Conservation (phyloP, 2,888 invertebrate genomes). For the Cheilosia scutellata region DNA sequence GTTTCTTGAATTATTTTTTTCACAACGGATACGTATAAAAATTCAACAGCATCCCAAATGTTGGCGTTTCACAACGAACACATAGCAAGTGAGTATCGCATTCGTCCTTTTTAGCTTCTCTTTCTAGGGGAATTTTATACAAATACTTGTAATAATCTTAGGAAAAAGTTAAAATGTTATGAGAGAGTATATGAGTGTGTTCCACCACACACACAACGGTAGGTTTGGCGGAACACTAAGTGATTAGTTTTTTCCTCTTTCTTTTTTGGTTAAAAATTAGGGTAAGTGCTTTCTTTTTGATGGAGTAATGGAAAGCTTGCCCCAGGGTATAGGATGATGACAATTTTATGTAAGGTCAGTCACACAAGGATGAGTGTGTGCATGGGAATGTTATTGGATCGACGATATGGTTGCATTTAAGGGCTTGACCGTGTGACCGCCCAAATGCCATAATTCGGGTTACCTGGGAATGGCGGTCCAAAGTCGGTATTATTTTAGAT, state of each 20-base stretch:
- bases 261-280: conserved; percentile 48
- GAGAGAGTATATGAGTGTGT: conserved; percentile 3
- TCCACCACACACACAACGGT: too few species aligned
- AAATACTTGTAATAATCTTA: conserved; percentile 45
- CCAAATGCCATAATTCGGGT: too few species aligned
- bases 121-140: conserved; percentile 52
- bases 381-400: neutral
- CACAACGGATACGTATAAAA: conserved; percentile 61
- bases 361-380: neutral
- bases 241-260: conserved; percentile 58
- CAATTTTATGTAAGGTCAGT: conserved; percentile 27
- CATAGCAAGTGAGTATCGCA: conserved; percentile 83
- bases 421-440: neutral
- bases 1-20: conserved; percentile 43
- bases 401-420: neutral
- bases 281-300: conserved; percentile 52
- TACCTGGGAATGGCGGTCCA: too few species aligned
- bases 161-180: conserved; percentile 17
- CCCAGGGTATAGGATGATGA: conserved; percentile 13
- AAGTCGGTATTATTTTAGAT: too few species aligned
- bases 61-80: conserved; percentile 84
- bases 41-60: conserved; percentile 80
- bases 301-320: conserved; percentile 32
- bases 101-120: conserved; percentile 8
- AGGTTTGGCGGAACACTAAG: conserved; percentile 37